phyloP scores from a whole-genome alignment of 1,140 invertebrate genomes.

The Rhagoletis pomonella region DNA sequence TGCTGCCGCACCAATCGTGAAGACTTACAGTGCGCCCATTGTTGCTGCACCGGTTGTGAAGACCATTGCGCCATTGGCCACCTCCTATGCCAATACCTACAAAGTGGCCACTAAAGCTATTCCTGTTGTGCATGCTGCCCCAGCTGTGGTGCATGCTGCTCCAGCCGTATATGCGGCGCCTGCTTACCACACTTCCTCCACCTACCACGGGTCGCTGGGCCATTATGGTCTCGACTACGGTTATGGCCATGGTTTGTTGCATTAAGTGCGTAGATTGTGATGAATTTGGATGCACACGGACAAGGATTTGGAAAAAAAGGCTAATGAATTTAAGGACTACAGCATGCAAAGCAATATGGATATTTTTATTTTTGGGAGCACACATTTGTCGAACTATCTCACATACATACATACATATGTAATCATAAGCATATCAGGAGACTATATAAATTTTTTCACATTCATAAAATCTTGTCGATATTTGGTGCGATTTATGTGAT shows the following conservation, averaged over 20 bases:
- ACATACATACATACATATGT: background rate
- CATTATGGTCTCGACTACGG: constrained; percentile 38
- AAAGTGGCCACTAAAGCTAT: constrained; percentile 74
- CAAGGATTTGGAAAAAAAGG: constrained; percentile 27
- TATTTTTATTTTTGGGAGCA: background rate
- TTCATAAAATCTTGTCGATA: background rate
- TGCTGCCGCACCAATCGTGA: constrained; percentile 64
- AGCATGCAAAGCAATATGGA: background rate
- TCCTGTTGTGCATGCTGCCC: constrained; percentile 71
- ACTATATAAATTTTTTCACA: background rate
- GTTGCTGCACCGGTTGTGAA: constrained; percentile 70
- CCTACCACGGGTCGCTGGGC: constrained; percentile 64
- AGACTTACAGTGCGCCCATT: constrained; percentile 71
- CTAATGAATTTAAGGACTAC: background rate
- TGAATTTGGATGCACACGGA: background rate
- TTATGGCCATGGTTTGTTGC: constrained; percentile 62
- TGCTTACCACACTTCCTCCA: constrained; percentile 67
- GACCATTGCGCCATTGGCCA: constrained; percentile 73
- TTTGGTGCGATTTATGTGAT: background rate
- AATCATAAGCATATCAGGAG: background rate
- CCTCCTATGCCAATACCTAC: constrained; percentile 79
- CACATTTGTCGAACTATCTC: background rate
- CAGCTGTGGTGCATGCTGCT: constrained; percentile 69
- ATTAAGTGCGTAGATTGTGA: constrained; percentile 20
- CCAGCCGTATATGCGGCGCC: constrained; percentile 67